phyloP scores from a whole-genome alignment of 2,888 invertebrate species.

The Calephelis perditalis region DNA sequence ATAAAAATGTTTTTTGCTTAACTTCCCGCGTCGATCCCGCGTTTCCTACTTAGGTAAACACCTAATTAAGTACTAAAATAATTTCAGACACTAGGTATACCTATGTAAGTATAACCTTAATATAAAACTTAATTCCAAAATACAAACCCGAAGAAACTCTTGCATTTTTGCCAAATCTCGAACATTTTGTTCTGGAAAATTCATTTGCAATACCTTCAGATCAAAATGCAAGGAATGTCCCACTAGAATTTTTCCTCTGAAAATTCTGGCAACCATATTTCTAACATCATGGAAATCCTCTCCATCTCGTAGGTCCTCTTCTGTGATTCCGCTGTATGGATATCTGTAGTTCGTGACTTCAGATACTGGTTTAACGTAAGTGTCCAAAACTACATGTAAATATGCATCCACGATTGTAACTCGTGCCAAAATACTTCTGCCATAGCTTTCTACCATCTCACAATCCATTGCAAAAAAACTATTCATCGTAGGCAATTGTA shows the following conservation, averaged over 20 bases:
- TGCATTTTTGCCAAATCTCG: constrained; percentile 23
- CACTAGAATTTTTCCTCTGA: constrained; percentile 21
- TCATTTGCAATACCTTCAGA: constrained; percentile 18
- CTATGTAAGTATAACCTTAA: no score
- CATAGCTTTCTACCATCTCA: constrained; percentile 26
- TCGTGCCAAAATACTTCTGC: constrained; percentile 23
- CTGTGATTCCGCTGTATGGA: constrained; percentile 20
- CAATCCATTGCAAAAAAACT: constrained; percentile 24
- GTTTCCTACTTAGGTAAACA: no score
- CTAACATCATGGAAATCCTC: constrained; percentile 16
- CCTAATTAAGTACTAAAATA: no score
- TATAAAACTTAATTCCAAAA: background rate
- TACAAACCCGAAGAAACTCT: constrained; percentile 21
- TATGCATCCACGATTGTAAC: constrained; percentile 23
- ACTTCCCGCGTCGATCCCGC: no score
- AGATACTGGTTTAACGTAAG: constrained; percentile 25
- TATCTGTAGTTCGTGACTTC: constrained; percentile 24
- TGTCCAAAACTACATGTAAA: constrained; percentile 18
- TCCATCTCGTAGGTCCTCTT: constrained; percentile 16
- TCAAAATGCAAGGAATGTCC: constrained; percentile 26
- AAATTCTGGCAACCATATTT: constrained; percentile 13
- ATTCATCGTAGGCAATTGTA: background rate
- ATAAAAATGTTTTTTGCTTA: no score
- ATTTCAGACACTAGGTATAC: no score
- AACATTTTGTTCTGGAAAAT: constrained; percentile 21